These are phyloP conservation scores for Hemitrygon akajei DNA, from an alignment of 2,797 vertebrate genomes.

Conservation along the genomic window DNA sequence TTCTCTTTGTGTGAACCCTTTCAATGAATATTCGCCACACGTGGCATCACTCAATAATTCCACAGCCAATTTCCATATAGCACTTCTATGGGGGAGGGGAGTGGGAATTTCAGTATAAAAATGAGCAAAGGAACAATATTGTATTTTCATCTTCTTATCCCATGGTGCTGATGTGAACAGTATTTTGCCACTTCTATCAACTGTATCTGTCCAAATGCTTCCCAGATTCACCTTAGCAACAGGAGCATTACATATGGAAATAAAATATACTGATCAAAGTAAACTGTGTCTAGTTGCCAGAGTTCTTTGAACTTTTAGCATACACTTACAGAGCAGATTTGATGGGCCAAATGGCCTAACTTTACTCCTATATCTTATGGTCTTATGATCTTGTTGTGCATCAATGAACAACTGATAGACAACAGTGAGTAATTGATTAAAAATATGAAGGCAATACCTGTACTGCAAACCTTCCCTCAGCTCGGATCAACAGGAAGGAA, in stretches of 20 bases:
- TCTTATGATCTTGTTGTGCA: too few species aligned
- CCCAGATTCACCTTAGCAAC: background rate
- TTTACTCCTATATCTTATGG: too few species aligned
- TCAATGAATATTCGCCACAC: background rate
- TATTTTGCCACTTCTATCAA: background rate
- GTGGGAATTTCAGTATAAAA: background rate
- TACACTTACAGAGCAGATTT: too few species aligned
- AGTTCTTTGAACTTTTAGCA: too few species aligned
- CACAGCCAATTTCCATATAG: background rate
- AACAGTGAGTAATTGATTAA: background rate
- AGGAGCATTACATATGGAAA: background rate
- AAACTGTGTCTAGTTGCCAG: background rate
- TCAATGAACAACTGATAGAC: too few species aligned
- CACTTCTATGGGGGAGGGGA: background rate
- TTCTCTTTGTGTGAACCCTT: background rate
- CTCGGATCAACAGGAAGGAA: background rate
- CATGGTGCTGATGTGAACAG: background rate
- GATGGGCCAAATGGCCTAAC: too few species aligned
- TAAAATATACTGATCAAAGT: background rate
- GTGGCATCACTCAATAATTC: background rate
- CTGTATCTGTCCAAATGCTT: background rate
- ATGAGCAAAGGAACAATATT: background rate
- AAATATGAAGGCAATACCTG: background rate
- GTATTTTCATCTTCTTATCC: background rate
- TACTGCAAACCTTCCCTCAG: background rate